Percentiles rank a stretch among this genome's conserved stretches.
Conservation (phyloP, 2,113 vertebrate genomes). For the Cathartes aura region DNA sequence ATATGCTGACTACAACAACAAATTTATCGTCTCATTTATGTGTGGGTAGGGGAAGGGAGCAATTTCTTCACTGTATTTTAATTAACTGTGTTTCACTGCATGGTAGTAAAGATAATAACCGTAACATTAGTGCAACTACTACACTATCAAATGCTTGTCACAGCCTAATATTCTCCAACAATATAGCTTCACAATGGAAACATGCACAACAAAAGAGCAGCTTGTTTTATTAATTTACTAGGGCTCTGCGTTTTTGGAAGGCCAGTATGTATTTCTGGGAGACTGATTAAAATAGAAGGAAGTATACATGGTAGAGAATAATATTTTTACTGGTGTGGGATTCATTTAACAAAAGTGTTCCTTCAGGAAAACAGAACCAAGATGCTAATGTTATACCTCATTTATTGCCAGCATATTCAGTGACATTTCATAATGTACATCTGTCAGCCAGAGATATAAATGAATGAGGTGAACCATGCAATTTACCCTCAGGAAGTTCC, state of each 20-base stretch:
- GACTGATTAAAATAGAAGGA: slow-evolving; percentile 57
- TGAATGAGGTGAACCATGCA: slow-evolving; percentile 86
- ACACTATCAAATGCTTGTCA: slow-evolving; percentile 36
- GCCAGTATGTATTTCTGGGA: slow-evolving; percentile 22
- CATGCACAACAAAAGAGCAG: slow-evolving; percentile 28
- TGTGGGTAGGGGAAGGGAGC: not conserved
- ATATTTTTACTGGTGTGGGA: slow-evolving; percentile 76
- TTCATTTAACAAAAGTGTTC: slow-evolving; percentile 83
- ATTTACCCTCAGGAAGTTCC: slow-evolving; percentile 86
- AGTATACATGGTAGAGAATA: slow-evolving; percentile 44
- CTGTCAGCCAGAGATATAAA: slow-evolving; percentile 86
- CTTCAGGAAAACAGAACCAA: slow-evolving; percentile 80
- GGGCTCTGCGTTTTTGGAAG: slow-evolving; percentile 28
- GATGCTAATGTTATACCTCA: slow-evolving; percentile 84
- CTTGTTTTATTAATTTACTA: slow-evolving; percentile 58
- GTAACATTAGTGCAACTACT: slow-evolving; percentile 29
- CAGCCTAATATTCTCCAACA: slow-evolving; percentile 24
- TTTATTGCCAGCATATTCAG: slow-evolving; percentile 88
- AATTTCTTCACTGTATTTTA: slow-evolving; percentile 61
- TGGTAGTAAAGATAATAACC: slow-evolving; percentile 54
- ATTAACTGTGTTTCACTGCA: slow-evolving; percentile 53
- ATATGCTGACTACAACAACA: slow-evolving; percentile 18
- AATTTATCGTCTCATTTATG: slow-evolving; percentile 45
- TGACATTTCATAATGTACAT: slow-evolving; percentile 89
- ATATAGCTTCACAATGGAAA: slow-evolving; percentile 37